Evolutionary conservation across 2,797 vertebrate genomes (phyloP).

Genomic region (Antennarius maculatus): DNA sequence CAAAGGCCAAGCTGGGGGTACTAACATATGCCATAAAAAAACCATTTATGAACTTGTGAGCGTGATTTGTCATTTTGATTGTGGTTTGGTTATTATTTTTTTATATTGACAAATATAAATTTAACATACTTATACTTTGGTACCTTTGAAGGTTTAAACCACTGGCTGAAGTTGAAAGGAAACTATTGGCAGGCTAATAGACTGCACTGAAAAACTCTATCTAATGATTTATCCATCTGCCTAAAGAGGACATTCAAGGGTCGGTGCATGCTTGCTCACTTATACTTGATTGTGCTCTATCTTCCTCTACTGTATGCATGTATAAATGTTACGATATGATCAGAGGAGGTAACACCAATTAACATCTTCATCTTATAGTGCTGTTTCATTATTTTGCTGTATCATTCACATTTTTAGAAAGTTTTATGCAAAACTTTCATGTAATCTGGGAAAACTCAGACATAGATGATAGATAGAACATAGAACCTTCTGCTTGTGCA

Average conservation of each 20-base stretch:
- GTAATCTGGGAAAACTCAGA: too few relatives aligned
- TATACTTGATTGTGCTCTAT: conserved; percentile 21
- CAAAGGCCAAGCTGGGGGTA: conserved; percentile 9
- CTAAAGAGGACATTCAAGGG: conserved; percentile 61
- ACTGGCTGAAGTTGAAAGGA: conserved; percentile 61
- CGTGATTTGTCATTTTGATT: conserved; percentile 34
- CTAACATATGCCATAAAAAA: conserved; percentile 8
- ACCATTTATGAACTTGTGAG: background rate
- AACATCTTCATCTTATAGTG: background rate
- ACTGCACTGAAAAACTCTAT: conserved; percentile 55
- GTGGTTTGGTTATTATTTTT: conserved; percentile 16
- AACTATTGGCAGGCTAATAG: conserved; percentile 56
- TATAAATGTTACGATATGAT: background rate
- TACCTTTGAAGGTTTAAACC: conserved; percentile 55
- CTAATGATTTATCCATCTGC: conserved; percentile 75
- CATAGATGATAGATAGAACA: too few relatives aligned
- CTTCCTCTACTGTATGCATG: conserved; percentile 9
- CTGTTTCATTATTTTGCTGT: too few relatives aligned
- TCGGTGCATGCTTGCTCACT: conserved; percentile 42
- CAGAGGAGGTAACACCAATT: background rate
- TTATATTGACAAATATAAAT: conserved; percentile 60
- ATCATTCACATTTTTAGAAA: too few relatives aligned
- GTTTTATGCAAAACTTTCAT: too few relatives aligned
- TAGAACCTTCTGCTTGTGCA: too few relatives aligned
- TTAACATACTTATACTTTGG: conserved; percentile 27